Evolutionary conservation across 2,797 vertebrate genomes (phyloP).

Genomic region (Gallinago nigripennis): DNA sequence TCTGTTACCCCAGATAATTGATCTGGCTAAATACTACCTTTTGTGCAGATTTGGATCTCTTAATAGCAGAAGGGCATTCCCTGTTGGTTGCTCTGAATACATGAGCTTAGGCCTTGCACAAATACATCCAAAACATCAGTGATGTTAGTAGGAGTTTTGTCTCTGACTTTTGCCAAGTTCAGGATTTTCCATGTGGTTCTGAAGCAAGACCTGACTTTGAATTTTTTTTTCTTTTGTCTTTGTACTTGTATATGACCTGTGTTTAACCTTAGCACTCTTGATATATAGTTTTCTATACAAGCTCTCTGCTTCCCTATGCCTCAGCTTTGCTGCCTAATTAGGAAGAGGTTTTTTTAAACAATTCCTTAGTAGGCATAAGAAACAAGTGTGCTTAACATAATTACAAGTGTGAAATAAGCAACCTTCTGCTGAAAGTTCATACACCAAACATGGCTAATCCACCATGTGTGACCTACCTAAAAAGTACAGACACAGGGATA

Average conservation of each 20-base stretch:
- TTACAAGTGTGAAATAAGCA: constrained; percentile 9
- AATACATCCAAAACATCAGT: not conserved
- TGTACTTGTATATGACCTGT: not conserved
- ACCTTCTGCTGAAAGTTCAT: constrained; percentile 29
- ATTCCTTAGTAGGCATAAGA: not conserved
- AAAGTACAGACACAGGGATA: constrained; percentile 24
- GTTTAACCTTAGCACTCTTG: not conserved
- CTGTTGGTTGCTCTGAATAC: not conserved
- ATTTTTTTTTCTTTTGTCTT: not conserved
- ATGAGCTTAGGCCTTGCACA: not conserved
- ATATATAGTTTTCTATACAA: not conserved
- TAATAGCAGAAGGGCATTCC: not conserved
- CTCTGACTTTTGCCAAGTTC: not conserved
- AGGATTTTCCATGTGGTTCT: not conserved
- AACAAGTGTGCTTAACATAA: constrained; percentile 19
- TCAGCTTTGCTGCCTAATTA: not conserved
- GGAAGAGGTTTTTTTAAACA: constrained; percentile 11
- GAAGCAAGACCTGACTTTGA: not conserved
- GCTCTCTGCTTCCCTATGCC: not conserved
- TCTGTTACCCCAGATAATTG: not conserved
- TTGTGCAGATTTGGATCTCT: not conserved
- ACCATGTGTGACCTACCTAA: constrained; percentile 36
- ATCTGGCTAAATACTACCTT: not conserved
- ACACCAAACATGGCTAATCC: constrained; percentile 10
- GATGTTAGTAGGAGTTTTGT: not conserved